Conservation (phyloP, 2,113 vertebrate genomes). For the Gavialis gangeticus region DNA sequence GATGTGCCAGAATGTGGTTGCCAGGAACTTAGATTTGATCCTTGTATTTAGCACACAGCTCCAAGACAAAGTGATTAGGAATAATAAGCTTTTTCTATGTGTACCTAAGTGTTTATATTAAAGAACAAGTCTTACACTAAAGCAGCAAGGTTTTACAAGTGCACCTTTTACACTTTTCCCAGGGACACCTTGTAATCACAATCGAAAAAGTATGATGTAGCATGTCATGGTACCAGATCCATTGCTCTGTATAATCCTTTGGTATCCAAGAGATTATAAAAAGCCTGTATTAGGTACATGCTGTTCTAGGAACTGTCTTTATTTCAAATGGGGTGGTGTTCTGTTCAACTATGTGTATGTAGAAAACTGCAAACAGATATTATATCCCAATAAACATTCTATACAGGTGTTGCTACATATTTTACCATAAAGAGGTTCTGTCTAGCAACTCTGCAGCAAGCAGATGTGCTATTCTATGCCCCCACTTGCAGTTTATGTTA, state of each 20-base stretch:
- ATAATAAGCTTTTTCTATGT: background rate
- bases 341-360: background rate
- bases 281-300: constrained; percentile 5
- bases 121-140: background rate
- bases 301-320: constrained; percentile 6
- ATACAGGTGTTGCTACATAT: background rate
- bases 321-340: background rate
- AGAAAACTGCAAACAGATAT: background rate
- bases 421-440: background rate
- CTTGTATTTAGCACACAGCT: constrained; percentile 28
- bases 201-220: constrained; percentile 8
- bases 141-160: background rate
- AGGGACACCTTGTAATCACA: background rate
- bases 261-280: constrained; percentile 41
- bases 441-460: background rate
- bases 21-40: constrained; percentile 49
- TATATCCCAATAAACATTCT: background rate
- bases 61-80: constrained; percentile 10
- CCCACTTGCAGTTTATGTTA: background rate
- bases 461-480: background rate
- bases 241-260: constrained; percentile 30
- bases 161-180: background rate
- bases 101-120: background rate
- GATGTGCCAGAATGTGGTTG: constrained; percentile 37
- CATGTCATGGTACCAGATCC: background rate